Conservation (phyloP, 2,797 vertebrate genomes). For the Gadopsis marmoratus region DNA sequence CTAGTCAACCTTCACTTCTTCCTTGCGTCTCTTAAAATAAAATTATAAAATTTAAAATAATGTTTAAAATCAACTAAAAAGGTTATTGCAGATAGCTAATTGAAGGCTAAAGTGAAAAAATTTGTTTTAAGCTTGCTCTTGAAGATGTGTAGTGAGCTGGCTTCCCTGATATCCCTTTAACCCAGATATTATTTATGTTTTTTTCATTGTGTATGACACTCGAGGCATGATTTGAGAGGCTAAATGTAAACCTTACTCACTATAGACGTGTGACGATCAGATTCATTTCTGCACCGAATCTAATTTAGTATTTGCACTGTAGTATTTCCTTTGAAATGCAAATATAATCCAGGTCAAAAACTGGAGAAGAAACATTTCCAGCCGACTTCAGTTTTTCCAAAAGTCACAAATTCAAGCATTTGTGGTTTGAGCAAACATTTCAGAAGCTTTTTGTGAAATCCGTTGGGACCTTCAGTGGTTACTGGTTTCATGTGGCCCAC, state of each 20-base stretch:
- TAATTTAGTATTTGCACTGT: background rate
- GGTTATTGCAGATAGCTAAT: too few species aligned
- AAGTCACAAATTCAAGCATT: slow-evolving; percentile 32
- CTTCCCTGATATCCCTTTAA: too few species aligned
- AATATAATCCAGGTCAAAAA: slow-evolving; percentile 13
- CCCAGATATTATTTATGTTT: background rate
- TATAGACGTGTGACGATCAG: background rate
- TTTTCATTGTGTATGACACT: background rate
- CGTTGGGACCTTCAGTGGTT: slow-evolving; percentile 33
- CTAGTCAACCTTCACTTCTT: too few species aligned
- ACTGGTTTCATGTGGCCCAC: slow-evolving; percentile 33
- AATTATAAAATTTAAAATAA: too few species aligned
- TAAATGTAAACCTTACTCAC: background rate
- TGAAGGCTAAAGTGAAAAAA: too few species aligned
- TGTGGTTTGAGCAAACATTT: slow-evolving; percentile 42
- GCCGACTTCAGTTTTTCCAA: slow-evolving; percentile 14
- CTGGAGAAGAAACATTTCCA: slow-evolving; percentile 25
- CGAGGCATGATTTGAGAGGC: background rate
- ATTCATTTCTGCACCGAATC: slow-evolving; percentile 1
- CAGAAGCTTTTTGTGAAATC: slow-evolving; percentile 28
- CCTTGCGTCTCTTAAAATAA: too few species aligned
- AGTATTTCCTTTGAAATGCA: slow-evolving; percentile 23
- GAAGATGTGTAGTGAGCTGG: too few species aligned
- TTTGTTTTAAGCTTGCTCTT: too few species aligned
- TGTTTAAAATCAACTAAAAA: too few species aligned